Base-by-base conservation (phyloP, 2,113 vertebrate species). In the Tachuris rubrigastra region DNA sequence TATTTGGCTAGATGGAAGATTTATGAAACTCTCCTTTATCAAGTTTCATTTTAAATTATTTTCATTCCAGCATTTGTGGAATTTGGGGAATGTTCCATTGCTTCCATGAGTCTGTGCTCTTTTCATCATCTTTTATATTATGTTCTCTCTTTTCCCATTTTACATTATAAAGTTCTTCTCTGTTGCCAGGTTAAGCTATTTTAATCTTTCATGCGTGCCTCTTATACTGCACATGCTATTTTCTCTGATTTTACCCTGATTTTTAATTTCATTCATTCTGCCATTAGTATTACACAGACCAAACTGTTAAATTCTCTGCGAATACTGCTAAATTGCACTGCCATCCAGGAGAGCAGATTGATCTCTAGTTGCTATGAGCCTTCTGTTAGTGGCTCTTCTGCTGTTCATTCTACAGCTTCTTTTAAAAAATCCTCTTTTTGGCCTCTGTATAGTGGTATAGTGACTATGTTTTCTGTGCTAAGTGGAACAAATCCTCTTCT, bases 71-170 rank as follows among this genome's bases (percentile, higher is more conserved):
- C 52, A 35, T 80, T 68, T 72, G 14, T 91, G 89, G 53, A 81
- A 74, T 75, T 41, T 3, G 5, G 16, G 24, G 49, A 65, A 30
- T 50, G 27, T 52, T 24, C 35, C 46, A 2, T n/a, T 39, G n/a
- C 15, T 71, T 23, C 56, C 24, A 8, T 14, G 39, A n/a, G 23
- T 19, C 18, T 19, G 21, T 3, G 8, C 44, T 50, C 24, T 69
- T 78, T 30, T n/a, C 19, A 47, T 39, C 1, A 0, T 39, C n/a
- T 46, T 71, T n/a, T 16, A 20, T 10, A 28, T 46, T 5, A 2
- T 0, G 0, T 33, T 44, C 31, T 23, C 47, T 71, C 39, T 53
- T 69, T 37, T 24, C 28, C 19, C 23, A 2, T n/a, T 71, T 53
- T 24, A 30, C 15, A 7, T 62, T 24, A 30, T 39, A 4, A 4